These are phyloP conservation scores for zebrafish (Danio rerio) DNA, from an alignment of 2,113 vertebrate genomes.

Conservation along the genomic window GRCz12tu NC_133196.1:16478001-16478500, in stretches of 20 bases:
- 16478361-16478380: neutral
- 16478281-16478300: neutral
- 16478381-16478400: constrained; percentile 56
- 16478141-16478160: constrained; percentile 19
- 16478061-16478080: no score
- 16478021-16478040: no score
- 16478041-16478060: no score
- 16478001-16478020: no score
- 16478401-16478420: constrained; percentile 40
- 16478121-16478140: no score
- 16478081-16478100: no score
- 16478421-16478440: constrained; percentile 66
- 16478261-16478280: constrained; percentile 41
- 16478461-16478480: constrained; percentile 64
- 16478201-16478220: constrained; percentile 6
- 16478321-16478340: constrained; percentile 37
- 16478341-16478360: constrained; percentile 7
- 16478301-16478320: neutral
- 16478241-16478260: constrained; percentile 21
- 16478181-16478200: constrained; percentile 50
- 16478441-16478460: constrained; percentile 65
- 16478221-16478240: constrained; percentile 21
- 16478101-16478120: no score
- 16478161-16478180: constrained; percentile 46
- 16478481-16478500: constrained; percentile 61